Evolutionary conservation across 2,797 vertebrate species (phyloP), one percentile per base, ranked within the genome.

Genomic region (Octomys mimax): DNA sequence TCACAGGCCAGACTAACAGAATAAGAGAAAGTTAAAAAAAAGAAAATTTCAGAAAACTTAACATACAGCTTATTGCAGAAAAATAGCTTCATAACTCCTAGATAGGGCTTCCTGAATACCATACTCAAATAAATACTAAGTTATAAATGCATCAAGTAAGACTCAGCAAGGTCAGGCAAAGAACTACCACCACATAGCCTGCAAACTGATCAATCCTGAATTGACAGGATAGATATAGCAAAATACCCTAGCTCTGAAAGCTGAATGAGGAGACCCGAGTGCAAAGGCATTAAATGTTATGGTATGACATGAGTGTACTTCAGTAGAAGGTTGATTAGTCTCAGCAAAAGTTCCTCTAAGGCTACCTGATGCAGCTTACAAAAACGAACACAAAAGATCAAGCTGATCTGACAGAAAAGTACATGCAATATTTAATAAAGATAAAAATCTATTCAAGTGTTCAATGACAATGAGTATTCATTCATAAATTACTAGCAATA

Each of bases 1-100:
- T 87, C 62, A 61, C 8, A 92, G 6, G 42, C 42, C 36, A 86
- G 57, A 91, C 61, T 95, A 92, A 87, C 3, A 92, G 57, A n/a
- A 87, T 85, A 92, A 62, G 21, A 61, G 36, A 91, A 82, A 89
- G 31, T 42, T 86, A 80, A 94, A 66, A 19, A 19, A 82, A 49
- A 91, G 14, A 82, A 89, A 70, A 3, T 87, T 97, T 0, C 36
- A 95, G 66, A 89, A 83, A 94, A 93, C 83, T 93, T 52, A 88
- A 36, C 4, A 83, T 13, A 85, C 6, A 61, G 28, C 6, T 70
- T 88, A 49, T 54, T 31, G 14, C 16, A 77, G 46, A 21, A 18
- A 83, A 92, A 83, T 4, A 95, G 19, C 66, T 90, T 21, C 61
- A 81, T 68, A 92, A 95, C 90, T 88, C 92, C 39, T 94, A 70